Percentiles rank a stretch among this genome's conserved stretches.
Conservation (phyloP, 2,797 vertebrate genomes). For the Gorsachius magnificus region DNA sequence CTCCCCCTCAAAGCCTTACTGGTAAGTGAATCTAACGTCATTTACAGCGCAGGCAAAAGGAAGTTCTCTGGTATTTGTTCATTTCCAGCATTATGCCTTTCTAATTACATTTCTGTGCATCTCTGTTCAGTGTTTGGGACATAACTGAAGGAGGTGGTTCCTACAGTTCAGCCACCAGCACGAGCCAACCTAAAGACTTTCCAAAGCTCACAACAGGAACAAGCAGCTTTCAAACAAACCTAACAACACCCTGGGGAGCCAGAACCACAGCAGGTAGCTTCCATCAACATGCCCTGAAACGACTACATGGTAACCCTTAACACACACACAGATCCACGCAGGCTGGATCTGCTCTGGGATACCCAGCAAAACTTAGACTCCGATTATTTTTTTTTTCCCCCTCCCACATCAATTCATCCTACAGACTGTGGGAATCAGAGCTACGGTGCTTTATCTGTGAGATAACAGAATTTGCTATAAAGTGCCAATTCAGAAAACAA, state of each 20-base stretch:
- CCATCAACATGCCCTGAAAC: neutral
- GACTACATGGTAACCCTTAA: neutral
- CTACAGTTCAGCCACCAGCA: neutral
- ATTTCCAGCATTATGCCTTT: neutral
- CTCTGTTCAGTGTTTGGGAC: neutral
- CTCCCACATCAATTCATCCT: neutral
- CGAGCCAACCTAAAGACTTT: neutral
- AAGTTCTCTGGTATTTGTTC: neutral
- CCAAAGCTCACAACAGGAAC: neutral
- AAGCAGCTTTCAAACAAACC: neutral
- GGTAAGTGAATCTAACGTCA: neutral
- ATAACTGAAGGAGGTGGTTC: neutral
- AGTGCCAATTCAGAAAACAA: neutral
- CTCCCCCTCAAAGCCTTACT: neutral
- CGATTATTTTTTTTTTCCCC: no score
- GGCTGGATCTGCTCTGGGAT: neutral
- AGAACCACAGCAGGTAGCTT: neutral
- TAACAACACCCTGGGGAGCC: neutral
- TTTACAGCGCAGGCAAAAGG: neutral
- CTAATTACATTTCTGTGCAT: slow-evolving; percentile 27
- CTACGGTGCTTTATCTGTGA: accelerated
- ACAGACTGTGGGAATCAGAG: neutral
- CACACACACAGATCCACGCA: neutral
- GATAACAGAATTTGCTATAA: neutral
- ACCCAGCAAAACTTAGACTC: neutral